A percentile compares a stretch with the other conserved stretches of the same genome.
These are phyloP conservation scores for Notoglanidium macrostoma DNA, from an alignment of 2,797 vertebrate genomes.

Conservation along the genomic window DNA sequence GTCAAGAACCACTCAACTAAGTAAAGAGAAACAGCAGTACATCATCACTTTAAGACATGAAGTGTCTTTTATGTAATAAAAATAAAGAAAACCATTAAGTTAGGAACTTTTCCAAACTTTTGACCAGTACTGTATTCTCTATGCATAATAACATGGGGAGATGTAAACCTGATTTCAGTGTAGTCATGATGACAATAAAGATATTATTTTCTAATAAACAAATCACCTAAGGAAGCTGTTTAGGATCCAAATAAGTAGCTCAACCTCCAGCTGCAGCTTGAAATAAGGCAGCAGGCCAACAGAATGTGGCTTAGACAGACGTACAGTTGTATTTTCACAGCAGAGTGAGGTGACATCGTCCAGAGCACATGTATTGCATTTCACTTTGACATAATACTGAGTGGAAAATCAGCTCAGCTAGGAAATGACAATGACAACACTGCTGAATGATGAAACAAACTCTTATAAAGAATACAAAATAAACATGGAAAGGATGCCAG, in stretches of 20 bases:
- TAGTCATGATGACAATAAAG: neutral
- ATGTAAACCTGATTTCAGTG: neutral
- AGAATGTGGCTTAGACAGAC: constrained; percentile 1
- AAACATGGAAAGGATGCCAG: neutral
- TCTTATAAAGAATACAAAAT: neutral
- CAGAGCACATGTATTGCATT: neutral
- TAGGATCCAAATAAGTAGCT: neutral
- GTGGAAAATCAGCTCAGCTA: constrained; percentile 16
- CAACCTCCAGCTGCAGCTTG: neutral
- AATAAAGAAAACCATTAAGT: no score
- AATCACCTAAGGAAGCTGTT: neutral
- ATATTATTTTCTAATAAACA: neutral
- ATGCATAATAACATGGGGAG: neutral
- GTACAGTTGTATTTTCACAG: neutral
- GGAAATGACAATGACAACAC: neutral
- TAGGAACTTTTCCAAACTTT: no score
- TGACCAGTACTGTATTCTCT: neutral
- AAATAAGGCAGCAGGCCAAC: constrained; percentile 7
- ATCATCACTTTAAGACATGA: no score
- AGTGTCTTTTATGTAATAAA: no score
- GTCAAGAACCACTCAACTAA: no score
- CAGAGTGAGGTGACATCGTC: neutral
- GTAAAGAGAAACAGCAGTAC: no score
- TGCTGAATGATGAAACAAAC: neutral
- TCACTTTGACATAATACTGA: neutral